Percentiles rank a stretch among this genome's conserved stretches.
Evolutionary conservation across 2,888 invertebrate genomes (phyloP).

Genomic region (Chromoteleia sp.): DNA sequence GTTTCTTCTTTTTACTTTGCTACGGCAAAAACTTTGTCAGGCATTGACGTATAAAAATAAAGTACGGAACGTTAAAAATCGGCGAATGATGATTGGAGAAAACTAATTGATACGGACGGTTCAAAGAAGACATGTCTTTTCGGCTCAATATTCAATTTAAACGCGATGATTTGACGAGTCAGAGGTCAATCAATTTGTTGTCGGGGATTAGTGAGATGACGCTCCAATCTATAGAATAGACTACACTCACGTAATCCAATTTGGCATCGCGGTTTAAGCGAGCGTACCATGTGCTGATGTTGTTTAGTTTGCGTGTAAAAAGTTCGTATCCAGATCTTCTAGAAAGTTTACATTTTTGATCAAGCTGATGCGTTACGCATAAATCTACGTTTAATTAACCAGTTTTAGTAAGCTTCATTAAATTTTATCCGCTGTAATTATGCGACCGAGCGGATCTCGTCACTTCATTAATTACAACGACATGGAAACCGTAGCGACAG

Average conservation of each 20-base stretch:
- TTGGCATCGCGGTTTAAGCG: conserved; percentile 44
- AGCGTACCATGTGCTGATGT: conserved; percentile 37
- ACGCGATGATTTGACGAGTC: conserved; percentile 21
- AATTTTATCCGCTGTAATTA: conserved; percentile 57
- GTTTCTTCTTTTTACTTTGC: not conserved
- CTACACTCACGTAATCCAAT: conserved; percentile 48
- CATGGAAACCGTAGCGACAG: conserved; percentile 13
- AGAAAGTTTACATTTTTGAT: conserved; percentile 22
- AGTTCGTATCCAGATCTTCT: conserved; percentile 11
- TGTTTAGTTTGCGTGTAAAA: conserved; percentile 54
- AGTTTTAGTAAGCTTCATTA: conserved; percentile 52
- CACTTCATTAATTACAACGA: conserved; percentile 61
- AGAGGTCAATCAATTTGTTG: conserved; percentile 46
- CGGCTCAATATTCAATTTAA: not conserved
- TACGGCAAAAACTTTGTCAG: not conserved
- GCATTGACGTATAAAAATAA: not conserved
- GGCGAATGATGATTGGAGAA: not conserved
- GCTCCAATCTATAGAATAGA: conserved; percentile 42
- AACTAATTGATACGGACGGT: not conserved
- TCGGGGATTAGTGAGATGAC: conserved; percentile 50
- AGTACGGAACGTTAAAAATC: not conserved
- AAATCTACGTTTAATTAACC: conserved; percentile 58
- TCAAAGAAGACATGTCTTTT: not conserved
- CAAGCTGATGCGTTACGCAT: conserved; percentile 55
- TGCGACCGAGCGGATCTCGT: conserved; percentile 54